Conservation (phyloP, 2,113 vertebrate genomes). For the Australoheros scitulus region DNA sequence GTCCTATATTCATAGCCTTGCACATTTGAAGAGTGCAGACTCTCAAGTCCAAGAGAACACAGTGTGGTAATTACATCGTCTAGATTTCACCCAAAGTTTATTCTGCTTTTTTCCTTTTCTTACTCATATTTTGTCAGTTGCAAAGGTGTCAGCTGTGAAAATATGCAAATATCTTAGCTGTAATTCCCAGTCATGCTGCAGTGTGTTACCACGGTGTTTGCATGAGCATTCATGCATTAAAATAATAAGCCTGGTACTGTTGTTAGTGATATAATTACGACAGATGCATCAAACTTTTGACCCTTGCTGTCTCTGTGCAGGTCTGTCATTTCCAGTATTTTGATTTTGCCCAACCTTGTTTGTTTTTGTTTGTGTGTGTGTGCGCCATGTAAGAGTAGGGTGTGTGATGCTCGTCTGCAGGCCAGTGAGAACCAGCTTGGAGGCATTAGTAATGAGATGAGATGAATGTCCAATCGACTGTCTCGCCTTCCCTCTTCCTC, state of each 20-base stretch:
- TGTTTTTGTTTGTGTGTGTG: background rate
- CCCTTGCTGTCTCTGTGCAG: background rate
- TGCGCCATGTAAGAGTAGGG: background rate
- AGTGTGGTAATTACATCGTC: background rate
- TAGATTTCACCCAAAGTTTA: background rate
- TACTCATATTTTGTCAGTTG: background rate
- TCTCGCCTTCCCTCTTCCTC: constrained; percentile 38
- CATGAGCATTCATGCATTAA: background rate
- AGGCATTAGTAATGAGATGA: constrained; percentile 43
- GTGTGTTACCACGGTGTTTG: background rate
- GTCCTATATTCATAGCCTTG: background rate
- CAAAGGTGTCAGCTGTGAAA: background rate
- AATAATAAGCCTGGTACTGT: background rate
- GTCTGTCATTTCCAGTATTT: background rate
- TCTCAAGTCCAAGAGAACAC: background rate
- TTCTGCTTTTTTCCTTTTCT: background rate
- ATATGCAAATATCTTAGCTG: background rate
- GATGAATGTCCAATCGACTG: constrained; percentile 42
- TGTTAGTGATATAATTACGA: background rate
- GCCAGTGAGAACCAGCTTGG: constrained; percentile 5
- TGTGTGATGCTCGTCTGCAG: constrained; percentile 28
- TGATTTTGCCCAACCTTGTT: background rate
- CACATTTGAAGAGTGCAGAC: background rate
- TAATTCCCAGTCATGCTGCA: background rate
- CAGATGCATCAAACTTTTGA: background rate